Conservation (phyloP, 2,888 invertebrate genomes). For the Portevinia maculata region DNA sequence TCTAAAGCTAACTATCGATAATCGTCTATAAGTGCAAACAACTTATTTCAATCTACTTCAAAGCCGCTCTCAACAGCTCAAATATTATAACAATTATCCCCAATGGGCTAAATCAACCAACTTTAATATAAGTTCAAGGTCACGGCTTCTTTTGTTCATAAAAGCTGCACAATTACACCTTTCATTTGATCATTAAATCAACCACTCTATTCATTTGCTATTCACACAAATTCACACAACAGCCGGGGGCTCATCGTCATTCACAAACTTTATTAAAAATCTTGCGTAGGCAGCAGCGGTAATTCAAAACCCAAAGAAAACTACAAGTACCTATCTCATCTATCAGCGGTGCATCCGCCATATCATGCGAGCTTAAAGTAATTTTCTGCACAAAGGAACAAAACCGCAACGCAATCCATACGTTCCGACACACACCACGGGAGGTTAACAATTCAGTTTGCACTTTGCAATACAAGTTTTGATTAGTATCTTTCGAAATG, state of each 20-base stretch:
- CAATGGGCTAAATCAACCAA: not conserved
- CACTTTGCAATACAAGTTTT: constrained; percentile 18
- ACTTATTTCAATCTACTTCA: no score
- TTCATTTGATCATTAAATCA: not conserved
- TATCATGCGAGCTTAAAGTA: constrained; percentile 36
- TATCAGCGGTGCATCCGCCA: constrained; percentile 43
- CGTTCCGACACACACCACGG: not conserved
- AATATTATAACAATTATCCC: no score
- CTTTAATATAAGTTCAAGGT: constrained; percentile 13
- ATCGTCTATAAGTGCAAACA: no score
- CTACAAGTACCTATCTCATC: not conserved
- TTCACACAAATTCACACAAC: not conserved
- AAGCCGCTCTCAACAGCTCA: no score
- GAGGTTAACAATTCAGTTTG: constrained; percentile 26
- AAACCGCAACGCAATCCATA: constrained; percentile 4
- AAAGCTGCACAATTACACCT: not conserved
- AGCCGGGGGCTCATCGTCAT: not conserved
- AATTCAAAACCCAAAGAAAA: not conserved
- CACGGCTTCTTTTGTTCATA: not conserved
- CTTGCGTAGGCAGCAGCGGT: constrained; percentile 1
- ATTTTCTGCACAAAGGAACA: constrained; percentile 6
- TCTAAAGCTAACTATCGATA: no score
- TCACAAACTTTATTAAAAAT: not conserved
- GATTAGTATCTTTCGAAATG: constrained; percentile 32
- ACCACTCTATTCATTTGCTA: not conserved